Evolutionary conservation across 2,888 invertebrate species (phyloP).

Genomic region (Hoplodrina blanda): DNA sequence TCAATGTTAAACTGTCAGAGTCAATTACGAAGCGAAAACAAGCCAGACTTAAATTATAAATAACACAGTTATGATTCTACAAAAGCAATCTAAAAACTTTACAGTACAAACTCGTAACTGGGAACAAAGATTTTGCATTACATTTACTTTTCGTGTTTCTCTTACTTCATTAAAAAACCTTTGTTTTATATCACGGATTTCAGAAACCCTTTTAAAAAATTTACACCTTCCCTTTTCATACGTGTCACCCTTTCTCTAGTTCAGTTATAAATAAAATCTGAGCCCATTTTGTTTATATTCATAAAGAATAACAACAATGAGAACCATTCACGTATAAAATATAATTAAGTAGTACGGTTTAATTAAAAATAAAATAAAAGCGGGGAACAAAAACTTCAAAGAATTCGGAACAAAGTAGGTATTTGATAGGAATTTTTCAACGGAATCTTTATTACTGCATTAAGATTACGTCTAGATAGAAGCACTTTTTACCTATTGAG

Average conservation of each 20-base stretch:
- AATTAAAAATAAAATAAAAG: constrained; percentile 42
- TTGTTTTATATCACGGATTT: constrained; percentile 65
- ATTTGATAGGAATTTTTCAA: constrained; percentile 48
- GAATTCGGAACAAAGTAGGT: constrained; percentile 24
- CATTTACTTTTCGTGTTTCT: constrained; percentile 54
- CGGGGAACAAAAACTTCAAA: constrained; percentile 8
- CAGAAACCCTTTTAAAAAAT: constrained; percentile 64
- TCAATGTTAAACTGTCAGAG: constrained; percentile 65
- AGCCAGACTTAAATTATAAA: constrained; percentile 62
- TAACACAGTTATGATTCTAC: constrained; percentile 56
- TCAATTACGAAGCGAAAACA: constrained; percentile 72
- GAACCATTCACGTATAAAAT: constrained; percentile 24
- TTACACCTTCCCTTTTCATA: constrained; percentile 65
- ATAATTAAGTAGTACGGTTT: constrained; percentile 12
- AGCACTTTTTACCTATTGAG: not conserved
- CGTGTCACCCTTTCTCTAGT: constrained; percentile 58
- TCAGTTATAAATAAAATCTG: constrained; percentile 62
- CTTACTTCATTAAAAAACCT: constrained; percentile 63
- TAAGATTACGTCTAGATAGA: constrained; percentile 22
- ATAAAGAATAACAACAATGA: constrained; percentile 40
- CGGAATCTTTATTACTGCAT: constrained; percentile 40
- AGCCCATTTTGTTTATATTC: constrained; percentile 53
- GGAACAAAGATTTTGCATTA: constrained; percentile 58
- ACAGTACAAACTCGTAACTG: constrained; percentile 45
- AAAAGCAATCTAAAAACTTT: constrained; percentile 56